phyloP scores from a whole-genome alignment of 2,888 invertebrate species.

The Fabriciana adippe region DNA sequence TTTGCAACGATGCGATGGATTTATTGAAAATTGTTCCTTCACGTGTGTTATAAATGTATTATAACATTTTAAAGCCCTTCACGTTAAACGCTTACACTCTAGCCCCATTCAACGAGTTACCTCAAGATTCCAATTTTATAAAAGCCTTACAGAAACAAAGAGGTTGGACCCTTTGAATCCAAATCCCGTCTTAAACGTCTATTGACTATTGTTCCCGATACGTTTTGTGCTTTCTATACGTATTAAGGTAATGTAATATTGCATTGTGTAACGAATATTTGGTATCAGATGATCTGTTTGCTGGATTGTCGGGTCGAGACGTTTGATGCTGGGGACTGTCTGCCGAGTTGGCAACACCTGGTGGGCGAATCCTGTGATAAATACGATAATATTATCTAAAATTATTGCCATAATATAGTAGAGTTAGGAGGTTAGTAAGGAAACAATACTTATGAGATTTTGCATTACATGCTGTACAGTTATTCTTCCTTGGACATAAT shows the following conservation, averaged over 20 bases:
- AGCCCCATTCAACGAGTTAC: conserved; percentile 57
- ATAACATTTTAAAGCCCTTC: neutral
- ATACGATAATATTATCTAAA: too few relatives aligned
- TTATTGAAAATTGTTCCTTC: too few relatives aligned
- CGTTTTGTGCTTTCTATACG: conserved; percentile 56
- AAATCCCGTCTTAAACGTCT: conserved; percentile 75
- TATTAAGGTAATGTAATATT: conserved; percentile 69
- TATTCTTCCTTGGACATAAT: too few relatives aligned
- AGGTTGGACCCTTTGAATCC: conserved; percentile 66
- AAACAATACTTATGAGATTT: too few relatives aligned
- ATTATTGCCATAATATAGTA: too few relatives aligned
- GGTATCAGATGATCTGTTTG: conserved; percentile 62
- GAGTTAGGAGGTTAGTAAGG: too few relatives aligned
- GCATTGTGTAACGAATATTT: conserved; percentile 64
- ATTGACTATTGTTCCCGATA: conserved; percentile 68
- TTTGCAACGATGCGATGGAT: too few relatives aligned
- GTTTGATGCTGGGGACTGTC: conserved; percentile 25
- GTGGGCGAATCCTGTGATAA: conserved; percentile 28
- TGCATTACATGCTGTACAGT: too few relatives aligned
- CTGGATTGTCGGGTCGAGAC: conserved; percentile 32
- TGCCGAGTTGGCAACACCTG: conserved; percentile 38
- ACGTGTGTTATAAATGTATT: too few relatives aligned
- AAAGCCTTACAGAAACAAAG: conserved; percentile 73
- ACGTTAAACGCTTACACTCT: conserved; percentile 40
- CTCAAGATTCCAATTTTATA: conserved; percentile 61